Percentiles rank a stretch among this genome's conserved stretches.
Conservation (phyloP, 1,140 invertebrate species). For the Drosophila ananassae region DNA sequence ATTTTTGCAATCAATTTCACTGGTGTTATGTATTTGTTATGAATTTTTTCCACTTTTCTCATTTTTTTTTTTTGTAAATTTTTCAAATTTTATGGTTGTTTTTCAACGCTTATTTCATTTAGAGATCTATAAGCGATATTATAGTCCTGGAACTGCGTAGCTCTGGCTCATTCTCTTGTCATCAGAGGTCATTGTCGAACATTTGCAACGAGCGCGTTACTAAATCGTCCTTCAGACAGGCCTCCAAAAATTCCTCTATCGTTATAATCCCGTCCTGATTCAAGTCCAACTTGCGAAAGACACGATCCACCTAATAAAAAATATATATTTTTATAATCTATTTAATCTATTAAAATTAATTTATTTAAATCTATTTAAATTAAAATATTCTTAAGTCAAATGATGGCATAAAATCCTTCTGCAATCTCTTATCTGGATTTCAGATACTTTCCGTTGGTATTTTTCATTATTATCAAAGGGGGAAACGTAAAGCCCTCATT, state of each 20-base stretch:
- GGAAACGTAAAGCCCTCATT: slow-evolving; percentile 37
- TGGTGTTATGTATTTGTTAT: slow-evolving; percentile 43
- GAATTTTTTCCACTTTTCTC: slow-evolving; percentile 1
- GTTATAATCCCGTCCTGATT: slow-evolving; percentile 98
- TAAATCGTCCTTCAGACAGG: slow-evolving; percentile 95
- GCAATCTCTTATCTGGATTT: slow-evolving; percentile 2
- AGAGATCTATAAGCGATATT: slow-evolving; percentile 82
- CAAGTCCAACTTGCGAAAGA: slow-evolving; percentile 95
- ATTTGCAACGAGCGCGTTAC: slow-evolving; percentile 92
- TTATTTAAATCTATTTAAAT: no score
- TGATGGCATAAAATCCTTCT: background rate
- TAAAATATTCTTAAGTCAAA: no score
- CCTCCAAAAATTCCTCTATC: slow-evolving; percentile 98
- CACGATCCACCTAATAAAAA: slow-evolving; percentile 88
- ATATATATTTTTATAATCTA: background rate
- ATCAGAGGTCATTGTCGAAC: slow-evolving; percentile 88
- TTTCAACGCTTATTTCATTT: slow-evolving; percentile 50
- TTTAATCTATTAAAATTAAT: no score
- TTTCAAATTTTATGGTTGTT: slow-evolving; percentile 12
- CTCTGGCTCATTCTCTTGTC: slow-evolving; percentile 62
- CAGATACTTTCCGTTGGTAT: slow-evolving; percentile 6
- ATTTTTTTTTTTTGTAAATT: slow-evolving; percentile 23
- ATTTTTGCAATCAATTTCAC: slow-evolving; percentile 42
- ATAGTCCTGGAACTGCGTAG: slow-evolving; percentile 73
- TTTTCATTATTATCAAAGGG: slow-evolving; percentile 21